Evolutionary conservation across 2,888 invertebrate species (phyloP).

Genomic region (Chydorus sphaericus): DNA sequence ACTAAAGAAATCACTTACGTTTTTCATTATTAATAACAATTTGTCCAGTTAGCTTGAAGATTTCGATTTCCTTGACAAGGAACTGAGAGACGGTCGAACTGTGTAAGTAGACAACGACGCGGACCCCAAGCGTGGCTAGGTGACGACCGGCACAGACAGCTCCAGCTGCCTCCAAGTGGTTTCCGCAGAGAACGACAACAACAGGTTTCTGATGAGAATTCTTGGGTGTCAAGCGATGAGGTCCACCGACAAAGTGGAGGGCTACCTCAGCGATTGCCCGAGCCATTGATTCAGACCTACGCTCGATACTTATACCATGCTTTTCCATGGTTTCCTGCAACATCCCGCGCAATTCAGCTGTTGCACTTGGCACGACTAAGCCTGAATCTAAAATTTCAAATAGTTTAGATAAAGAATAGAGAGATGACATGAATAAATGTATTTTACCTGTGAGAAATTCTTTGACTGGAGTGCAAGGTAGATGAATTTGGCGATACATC

Average conservation of each 20-base stretch:
- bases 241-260: conserved; percentile 66
- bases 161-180: conserved; percentile 50
- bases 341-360: conserved; percentile 45
- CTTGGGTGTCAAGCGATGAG: conserved; percentile 61
- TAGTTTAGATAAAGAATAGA: background rate
- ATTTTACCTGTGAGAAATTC: conserved; percentile 48
- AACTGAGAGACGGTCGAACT: conserved; percentile 24
- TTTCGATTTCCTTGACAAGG: conserved; percentile 44
- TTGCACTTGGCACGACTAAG: conserved; percentile 59
- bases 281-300: conserved; percentile 59
- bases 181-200: conserved; percentile 56
- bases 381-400: conserved; percentile 48
- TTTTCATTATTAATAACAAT: background rate
- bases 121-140: conserved; percentile 65
- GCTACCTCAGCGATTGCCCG: conserved; percentile 73
- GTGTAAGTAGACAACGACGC: conserved; percentile 44
- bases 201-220: conserved; percentile 79
- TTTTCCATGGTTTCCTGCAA: conserved; percentile 53
- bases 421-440: background rate
- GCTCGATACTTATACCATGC: conserved; percentile 47
- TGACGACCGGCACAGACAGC: conserved; percentile 57
- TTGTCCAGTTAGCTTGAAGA: conserved; percentile 46
- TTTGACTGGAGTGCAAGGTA: conserved; percentile 44
- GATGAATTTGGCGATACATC: conserved; percentile 49
- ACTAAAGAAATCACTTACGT: background rate